phyloP scores from a whole-genome alignment of 1,140 invertebrate genomes.

The Adelges cooleyi region DNA sequence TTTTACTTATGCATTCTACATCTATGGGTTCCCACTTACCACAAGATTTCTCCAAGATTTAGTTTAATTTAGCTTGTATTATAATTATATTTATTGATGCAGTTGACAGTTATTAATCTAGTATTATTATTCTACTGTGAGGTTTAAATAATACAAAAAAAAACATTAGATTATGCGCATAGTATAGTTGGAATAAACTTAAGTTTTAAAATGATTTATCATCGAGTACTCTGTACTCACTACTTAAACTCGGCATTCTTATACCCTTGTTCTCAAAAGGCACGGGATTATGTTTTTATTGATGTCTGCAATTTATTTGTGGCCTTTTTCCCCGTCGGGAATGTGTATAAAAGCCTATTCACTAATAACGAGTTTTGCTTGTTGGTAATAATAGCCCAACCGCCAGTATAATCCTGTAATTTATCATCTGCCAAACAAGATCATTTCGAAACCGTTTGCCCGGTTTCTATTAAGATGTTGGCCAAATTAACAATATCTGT shows the following conservation, averaged over 20 bases:
- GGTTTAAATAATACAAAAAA: neutral
- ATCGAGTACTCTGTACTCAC: no score
- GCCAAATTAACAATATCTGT: no score
- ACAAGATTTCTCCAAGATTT: no score
- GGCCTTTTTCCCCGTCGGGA: neutral
- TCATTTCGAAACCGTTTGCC: no score
- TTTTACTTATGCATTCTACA: no score
- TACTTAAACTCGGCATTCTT: neutral
- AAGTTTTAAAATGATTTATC: slow-evolving; percentile 8
- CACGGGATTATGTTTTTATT: slow-evolving; percentile 10
- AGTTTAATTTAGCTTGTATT: no score
- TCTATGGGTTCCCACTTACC: no score
- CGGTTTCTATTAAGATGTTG: no score
- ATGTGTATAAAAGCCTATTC: neutral
- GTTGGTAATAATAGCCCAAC: neutral
- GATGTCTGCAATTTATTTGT: slow-evolving; percentile 8
- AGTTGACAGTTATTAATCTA: no score
- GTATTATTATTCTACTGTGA: no score
- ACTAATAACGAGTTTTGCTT: neutral
- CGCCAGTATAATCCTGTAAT: neutral
- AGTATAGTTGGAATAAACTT: neutral
- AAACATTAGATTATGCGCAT: neutral
- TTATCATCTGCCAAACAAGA: neutral
- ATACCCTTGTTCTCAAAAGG: neutral
- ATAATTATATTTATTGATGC: no score